Base-by-base conservation (phyloP, 2,113 vertebrate genomes). In the Pygoscelis adeliae region DNA sequence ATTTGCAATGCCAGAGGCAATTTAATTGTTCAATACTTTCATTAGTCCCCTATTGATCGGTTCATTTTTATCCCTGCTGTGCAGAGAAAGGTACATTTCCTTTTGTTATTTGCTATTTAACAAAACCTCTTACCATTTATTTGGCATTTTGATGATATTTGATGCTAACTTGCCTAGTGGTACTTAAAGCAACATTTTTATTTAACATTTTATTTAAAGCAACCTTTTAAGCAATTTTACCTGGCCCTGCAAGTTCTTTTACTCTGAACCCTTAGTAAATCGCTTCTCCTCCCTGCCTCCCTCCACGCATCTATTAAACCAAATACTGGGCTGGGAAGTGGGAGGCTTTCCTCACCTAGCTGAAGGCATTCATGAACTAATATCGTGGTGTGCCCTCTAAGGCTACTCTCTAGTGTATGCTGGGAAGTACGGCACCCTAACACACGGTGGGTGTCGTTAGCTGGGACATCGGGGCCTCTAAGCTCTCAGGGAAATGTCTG, bases 21-120 rank as follows among this genome's bases (percentile, higher is more conserved):
- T 93, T 85, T 92, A 97, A 91, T 95, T 97, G 76, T 83, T 93
- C 94, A 84, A 94, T 97, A 83, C 63, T 96, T 97, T 87, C 85
- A 91, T 96, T 94, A 95, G 86, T 79, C 53, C 61, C 44, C 27
- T 87, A 91, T 95, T 27, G 91, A 96, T 91, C 0, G 3, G 83
- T 71, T 95, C 70, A 59, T 84, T 53, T 97, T 89, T 59, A 86
- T 86, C 16, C 74, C 77, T 47, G 32, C 62, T 78, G 76, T 70
- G 67, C 49, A 61, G 40, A 72, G 86, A 67, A 89, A 93, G 86
- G n/a, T 56, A 19, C 61, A 66, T 97, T 97, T 95, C 92, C 53
- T 78, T 30, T 78, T 88, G 40, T 73, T 53, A 32, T 93, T 96
- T 94, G 62, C 69, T 89, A 53, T 61, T 89, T 90, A 76, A 67